Evolutionary conservation across 1,140 invertebrate genomes (phyloP).

Genomic region (Calephelis nemesis): DNA sequence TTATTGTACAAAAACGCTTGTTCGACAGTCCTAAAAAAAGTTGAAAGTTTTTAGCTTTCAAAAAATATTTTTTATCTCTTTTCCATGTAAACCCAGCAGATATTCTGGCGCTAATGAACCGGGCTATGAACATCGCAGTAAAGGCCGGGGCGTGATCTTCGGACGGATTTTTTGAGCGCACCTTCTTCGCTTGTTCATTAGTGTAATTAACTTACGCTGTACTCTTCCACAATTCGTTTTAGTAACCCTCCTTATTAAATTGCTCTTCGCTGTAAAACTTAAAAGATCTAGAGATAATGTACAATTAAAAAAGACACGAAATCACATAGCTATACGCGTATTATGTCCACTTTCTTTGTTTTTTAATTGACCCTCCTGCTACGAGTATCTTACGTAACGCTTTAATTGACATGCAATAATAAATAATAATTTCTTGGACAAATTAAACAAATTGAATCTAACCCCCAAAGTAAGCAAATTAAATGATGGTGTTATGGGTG

Average conservation of each 20-base stretch:
- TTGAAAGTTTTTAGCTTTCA: background rate
- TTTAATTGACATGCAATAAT: too few relatives aligned
- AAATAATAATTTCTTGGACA: too few relatives aligned
- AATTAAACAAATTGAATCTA: too few relatives aligned
- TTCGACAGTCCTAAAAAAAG: too few relatives aligned
- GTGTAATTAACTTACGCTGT: constrained; percentile 75
- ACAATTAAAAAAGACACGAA: background rate
- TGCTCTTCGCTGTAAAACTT: constrained; percentile 37
- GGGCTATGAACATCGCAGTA: constrained; percentile 72
- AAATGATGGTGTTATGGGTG: too few relatives aligned
- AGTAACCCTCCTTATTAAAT: constrained; percentile 59
- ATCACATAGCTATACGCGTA: too few relatives aligned
- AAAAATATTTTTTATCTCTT: constrained; percentile 3
- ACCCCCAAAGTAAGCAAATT: too few relatives aligned
- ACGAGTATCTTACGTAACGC: too few relatives aligned
- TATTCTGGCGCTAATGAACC: constrained; percentile 69
- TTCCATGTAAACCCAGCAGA: constrained; percentile 45
- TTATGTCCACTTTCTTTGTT: too few relatives aligned
- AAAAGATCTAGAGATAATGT: constrained; percentile 2
- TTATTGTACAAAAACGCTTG: too few relatives aligned
- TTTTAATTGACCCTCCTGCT: too few relatives aligned
- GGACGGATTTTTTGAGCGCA: constrained; percentile 68
- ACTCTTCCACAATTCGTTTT: constrained; percentile 59
- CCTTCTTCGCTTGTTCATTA: constrained; percentile 75
- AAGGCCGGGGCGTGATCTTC: constrained; percentile 73